Conservation (phyloP, 2,888 invertebrate species). For the Mesochorus sp. region DNA sequence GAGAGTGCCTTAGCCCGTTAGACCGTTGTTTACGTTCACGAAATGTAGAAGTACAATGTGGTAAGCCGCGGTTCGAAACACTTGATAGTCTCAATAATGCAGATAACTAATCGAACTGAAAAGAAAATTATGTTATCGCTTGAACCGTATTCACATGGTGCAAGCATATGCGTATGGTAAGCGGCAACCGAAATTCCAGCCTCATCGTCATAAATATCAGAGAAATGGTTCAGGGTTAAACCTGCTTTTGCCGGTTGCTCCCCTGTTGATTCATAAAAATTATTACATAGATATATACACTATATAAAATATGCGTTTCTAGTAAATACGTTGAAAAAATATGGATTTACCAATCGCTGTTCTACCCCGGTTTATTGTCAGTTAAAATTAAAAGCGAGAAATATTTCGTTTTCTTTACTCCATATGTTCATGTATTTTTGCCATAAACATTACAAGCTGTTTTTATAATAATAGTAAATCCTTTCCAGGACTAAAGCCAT, state of each 20-base stretch:
- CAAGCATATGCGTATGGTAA: background rate
- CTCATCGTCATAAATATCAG: conserved; percentile 58
- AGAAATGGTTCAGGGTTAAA: conserved; percentile 14
- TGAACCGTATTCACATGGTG: conserved; percentile 10
- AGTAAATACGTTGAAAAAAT: conserved; percentile 36
- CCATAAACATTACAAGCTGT: conserved; percentile 24
- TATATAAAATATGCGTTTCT: background rate
- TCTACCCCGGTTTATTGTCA: no score
- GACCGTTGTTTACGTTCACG: conserved; percentile 70
- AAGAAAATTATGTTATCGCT: conserved; percentile 75
- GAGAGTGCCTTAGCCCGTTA: conserved; percentile 74
- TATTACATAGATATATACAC: conserved; percentile 47
- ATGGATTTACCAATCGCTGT: no score
- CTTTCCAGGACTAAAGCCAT: conserved; percentile 10
- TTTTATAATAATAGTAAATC: conserved; percentile 15
- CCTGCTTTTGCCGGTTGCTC: conserved; percentile 47
- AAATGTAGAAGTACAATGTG: conserved; percentile 2
- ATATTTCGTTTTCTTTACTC: conserved; percentile 4
- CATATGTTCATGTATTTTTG: conserved; percentile 25
- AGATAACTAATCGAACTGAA: conserved; percentile 68
- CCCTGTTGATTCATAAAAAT: conserved; percentile 39
- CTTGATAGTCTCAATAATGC: conserved; percentile 72
- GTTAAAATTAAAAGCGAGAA: conserved; percentile 26
- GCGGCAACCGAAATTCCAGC: conserved; percentile 44
- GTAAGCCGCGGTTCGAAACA: conserved; percentile 49